A percentile compares a stretch with the other conserved stretches of the same genome.
phyloP scores from a whole-genome alignment of 2,797 vertebrate species.

The Muscicapa striata region DNA sequence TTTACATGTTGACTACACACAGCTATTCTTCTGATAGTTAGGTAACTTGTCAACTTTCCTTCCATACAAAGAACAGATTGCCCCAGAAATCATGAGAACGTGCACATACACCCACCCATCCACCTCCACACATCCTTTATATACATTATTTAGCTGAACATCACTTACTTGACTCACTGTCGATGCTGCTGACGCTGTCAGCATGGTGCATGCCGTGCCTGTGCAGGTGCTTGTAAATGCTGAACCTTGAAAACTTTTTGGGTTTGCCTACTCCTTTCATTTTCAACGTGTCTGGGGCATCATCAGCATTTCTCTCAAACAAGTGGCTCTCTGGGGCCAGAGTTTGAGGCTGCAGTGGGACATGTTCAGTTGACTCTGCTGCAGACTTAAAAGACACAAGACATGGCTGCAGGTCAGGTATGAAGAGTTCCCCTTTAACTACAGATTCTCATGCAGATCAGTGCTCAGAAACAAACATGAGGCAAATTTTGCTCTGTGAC shows the following conservation, averaged over 20 bases:
- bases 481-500: neutral
- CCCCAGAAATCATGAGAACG: neutral
- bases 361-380: neutral
- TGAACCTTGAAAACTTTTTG: conserved; percentile 83
- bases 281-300: conserved; percentile 79
- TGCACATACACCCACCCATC: neutral
- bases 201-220: conserved; percentile 79
- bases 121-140: neutral
- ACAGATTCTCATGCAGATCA: neutral
- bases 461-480: neutral
- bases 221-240: conserved; percentile 87
- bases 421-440: neutral
- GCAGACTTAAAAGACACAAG: conserved; percentile 61
- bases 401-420: neutral
- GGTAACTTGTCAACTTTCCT: neutral
- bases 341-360: neutral
- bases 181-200: conserved; percentile 88
- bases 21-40: neutral
- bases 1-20: neutral
- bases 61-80: neutral
- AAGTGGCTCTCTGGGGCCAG: conserved; percentile 6
- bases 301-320: conserved; percentile 23
- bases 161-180: conserved; percentile 84
- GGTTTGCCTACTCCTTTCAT: conserved; percentile 83
- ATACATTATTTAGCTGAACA: neutral